Evolutionary conservation across 2,113 vertebrate genomes (phyloP), one percentile per base, ranked within the genome.

Genomic region (Clinocottus analis): DNA sequence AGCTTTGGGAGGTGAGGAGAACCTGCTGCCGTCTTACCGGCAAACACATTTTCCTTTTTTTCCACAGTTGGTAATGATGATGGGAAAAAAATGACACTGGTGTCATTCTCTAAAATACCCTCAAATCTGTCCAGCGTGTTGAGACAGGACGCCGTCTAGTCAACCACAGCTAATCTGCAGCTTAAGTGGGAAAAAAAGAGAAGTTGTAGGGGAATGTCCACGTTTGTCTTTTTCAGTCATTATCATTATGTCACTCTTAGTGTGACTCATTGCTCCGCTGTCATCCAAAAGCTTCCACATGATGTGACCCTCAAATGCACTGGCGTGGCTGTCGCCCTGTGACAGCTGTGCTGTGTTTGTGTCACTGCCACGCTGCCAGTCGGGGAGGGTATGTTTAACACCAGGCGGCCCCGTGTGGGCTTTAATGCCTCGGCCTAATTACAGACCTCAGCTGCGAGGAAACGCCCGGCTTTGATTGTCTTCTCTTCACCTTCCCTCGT

Each of bases 271-370:
- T 56, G 43, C 75, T 68, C 70, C 8, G 37, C 77, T 84, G 78
- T 81, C 76, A 72, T 77, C 84, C 56, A 66, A 64, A 77, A 72
- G 71, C 75, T 31, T 56, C 70, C 41, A 49, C 73, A 58, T 74
- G 84, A 89, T 25, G 79, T 60, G 77, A 68, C 63, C 87, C 61
- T 79, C 58, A 53, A 17, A 82, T 70, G 51, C 39, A 6, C 19
- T 21, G 35, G 61, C 35, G 29, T 77, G 31, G 74, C 72, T 58
- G 56, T 39, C 4, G 1, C 11, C 12, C 61, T 47, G 21, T 35
- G 81, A 76, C 85, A 87, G 87, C 60, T 68, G 77, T 74, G 86
- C 49, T 64, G 72, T 65, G 68, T 84, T 85, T 77, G 75, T 78
- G 70, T 79, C 73, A 31, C 59, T 33, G 76, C 37, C 33, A 19